phyloP scores from a whole-genome alignment of 2,888 invertebrate genomes.

The Callyntrura sp. region DNA sequence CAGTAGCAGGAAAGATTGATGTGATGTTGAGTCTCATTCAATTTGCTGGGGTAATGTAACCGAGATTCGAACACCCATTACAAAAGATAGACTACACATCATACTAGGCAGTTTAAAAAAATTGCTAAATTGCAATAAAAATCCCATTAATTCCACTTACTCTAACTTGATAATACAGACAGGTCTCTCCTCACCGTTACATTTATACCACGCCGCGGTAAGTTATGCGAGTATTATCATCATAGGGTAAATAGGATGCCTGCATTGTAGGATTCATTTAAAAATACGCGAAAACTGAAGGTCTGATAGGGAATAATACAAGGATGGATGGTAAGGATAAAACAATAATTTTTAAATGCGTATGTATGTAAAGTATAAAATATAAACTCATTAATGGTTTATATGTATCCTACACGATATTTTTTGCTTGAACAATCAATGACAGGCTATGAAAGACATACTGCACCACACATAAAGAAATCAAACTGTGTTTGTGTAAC shows the following conservation, averaged over 20 bases:
- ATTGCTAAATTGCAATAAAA: conserved; percentile 58
- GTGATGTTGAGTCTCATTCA: not conserved
- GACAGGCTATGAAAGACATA: not conserved
- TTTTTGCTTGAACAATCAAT: not conserved
- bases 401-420: no score
- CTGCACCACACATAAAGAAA: not conserved
- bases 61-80: not conserved
- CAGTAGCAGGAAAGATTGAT: not conserved
- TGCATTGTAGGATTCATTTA: not conserved
- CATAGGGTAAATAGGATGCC: not conserved
- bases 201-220: not conserved
- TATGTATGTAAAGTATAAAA: no score
- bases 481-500: not conserved
- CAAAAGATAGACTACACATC: not conserved
- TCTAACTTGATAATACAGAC: conserved; percentile 44
- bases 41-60: no score
- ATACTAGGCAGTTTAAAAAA: not conserved
- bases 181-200: conserved; percentile 1
- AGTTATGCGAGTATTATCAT: not conserved
- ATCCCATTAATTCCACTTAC: conserved; percentile 53
- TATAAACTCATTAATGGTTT: no score
- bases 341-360: no score
- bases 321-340: no score
- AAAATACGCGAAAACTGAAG: not conserved
- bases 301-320: not conserved